phyloP scores from a whole-genome alignment of 2,113 vertebrate species.

The Trematomus loennbergii region DNA sequence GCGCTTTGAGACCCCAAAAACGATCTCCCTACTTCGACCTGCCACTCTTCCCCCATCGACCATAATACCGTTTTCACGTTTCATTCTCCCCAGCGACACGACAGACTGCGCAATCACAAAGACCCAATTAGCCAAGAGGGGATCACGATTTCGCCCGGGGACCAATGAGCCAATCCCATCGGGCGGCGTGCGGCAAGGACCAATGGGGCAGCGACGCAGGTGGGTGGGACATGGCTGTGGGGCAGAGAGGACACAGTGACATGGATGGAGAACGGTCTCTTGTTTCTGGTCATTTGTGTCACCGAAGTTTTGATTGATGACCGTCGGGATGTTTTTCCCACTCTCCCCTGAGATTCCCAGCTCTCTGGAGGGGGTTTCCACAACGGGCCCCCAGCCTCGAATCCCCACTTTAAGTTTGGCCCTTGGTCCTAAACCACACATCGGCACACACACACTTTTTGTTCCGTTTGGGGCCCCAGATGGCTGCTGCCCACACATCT shows the following conservation, averaged over 20 bases:
- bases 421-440: slow-evolving; percentile 76
- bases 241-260: slow-evolving; percentile 84
- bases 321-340: slow-evolving; percentile 87
- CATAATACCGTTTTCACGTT: slow-evolving; percentile 80
- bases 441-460: slow-evolving; percentile 77
- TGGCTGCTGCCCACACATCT: slow-evolving; percentile 95
- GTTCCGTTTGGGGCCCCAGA: slow-evolving; percentile 88
- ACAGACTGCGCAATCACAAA: slow-evolving; percentile 89
- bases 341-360: slow-evolving; percentile 79
- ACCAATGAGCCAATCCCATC: slow-evolving; percentile 65
- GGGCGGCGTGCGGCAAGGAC: slow-evolving; percentile 71
- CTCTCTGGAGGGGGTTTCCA: slow-evolving; percentile 73
- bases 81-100: slow-evolving; percentile 80
- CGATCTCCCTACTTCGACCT: slow-evolving; percentile 63
- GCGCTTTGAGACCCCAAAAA: slow-evolving; percentile 70
- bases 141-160: slow-evolving; percentile 71
- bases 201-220: slow-evolving; percentile 87
- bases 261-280: slow-evolving; percentile 83
- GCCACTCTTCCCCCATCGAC: slow-evolving; percentile 76
- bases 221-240: slow-evolving; percentile 85
- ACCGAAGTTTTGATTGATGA: slow-evolving; percentile 93
- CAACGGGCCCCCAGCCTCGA: slow-evolving; percentile 52
- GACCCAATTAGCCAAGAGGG: slow-evolving; percentile 80
- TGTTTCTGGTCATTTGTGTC: slow-evolving; percentile 94
- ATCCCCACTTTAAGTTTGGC: slow-evolving; percentile 81